These are phyloP conservation scores for Herminia tarsipennalis DNA, from an alignment of 2,888 invertebrate genomes.

Conservation along the genomic window DNA sequence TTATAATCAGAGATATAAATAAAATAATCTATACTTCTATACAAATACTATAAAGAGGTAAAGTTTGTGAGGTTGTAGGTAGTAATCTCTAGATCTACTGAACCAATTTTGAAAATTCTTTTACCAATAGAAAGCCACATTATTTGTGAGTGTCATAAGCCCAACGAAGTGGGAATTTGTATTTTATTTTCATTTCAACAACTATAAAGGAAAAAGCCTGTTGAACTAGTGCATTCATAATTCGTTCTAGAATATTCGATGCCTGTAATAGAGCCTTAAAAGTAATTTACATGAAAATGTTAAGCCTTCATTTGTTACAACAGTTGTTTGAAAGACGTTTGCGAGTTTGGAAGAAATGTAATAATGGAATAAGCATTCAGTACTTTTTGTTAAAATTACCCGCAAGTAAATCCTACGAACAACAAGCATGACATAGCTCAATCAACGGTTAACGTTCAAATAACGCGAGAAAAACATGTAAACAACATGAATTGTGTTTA, in stretches of 20 bases:
- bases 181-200: too few relatives aligned
- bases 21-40: too few relatives aligned
- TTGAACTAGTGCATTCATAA: too few relatives aligned
- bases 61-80: too few relatives aligned
- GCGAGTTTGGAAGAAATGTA: not conserved
- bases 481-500: constrained; percentile 24
- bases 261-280: not conserved
- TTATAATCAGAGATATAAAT: too few relatives aligned
- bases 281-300: not conserved
- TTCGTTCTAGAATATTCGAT: not conserved
- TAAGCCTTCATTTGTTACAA: not conserved
- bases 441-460: constrained; percentile 12
- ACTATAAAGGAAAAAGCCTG: not conserved
- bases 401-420: not conserved
- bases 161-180: too few relatives aligned
- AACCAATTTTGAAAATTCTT: too few relatives aligned
- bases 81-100: too few relatives aligned
- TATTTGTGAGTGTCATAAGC: too few relatives aligned
- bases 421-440: not conserved
- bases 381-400: not conserved
- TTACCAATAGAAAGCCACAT: too few relatives aligned
- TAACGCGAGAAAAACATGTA: constrained; percentile 21
- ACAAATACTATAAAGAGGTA: too few relatives aligned
- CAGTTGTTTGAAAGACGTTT: not conserved
- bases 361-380: not conserved